Evolutionary conservation across 2,888 invertebrate genomes (phyloP).

Genomic region (Lycophotia porphyrea): DNA sequence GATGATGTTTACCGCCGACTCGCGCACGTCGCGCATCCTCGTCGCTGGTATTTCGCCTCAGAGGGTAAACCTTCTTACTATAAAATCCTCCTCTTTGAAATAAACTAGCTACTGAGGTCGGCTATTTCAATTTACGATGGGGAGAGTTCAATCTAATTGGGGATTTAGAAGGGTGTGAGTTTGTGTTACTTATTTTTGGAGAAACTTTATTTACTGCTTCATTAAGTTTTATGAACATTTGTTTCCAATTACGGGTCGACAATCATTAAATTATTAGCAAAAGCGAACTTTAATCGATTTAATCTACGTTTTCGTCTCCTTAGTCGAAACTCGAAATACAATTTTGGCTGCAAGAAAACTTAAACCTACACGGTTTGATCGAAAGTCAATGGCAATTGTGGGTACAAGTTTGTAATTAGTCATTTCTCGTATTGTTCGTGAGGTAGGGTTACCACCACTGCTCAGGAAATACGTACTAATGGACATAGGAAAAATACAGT

Average conservation of each 20-base stretch:
- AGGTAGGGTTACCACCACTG: slow-evolving; percentile 42
- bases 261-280: slow-evolving; percentile 26
- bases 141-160: slow-evolving; percentile 45
- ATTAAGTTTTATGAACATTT: slow-evolving; percentile 40
- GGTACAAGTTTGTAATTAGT: slow-evolving; percentile 24
- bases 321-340: background rate
- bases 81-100: slow-evolving; percentile 57
- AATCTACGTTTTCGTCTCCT: slow-evolving; percentile 24
- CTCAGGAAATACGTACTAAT: slow-evolving; percentile 34
- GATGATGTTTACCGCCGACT: slow-evolving; percentile 84
- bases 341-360: slow-evolving; percentile 9
- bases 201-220: slow-evolving; percentile 35
- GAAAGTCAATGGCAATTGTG: slow-evolving; percentile 26
- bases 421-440: slow-evolving; percentile 24
- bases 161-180: slow-evolving; percentile 49
- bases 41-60: slow-evolving; percentile 68
- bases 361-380: slow-evolving; percentile 19
- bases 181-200: slow-evolving; percentile 35
- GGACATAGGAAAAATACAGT: slow-evolving; percentile 43
- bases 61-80: slow-evolving; percentile 75
- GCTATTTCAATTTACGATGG: slow-evolving; percentile 57
- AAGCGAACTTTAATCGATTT: slow-evolving; percentile 13
- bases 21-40: slow-evolving; percentile 72
- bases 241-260: slow-evolving; percentile 29
- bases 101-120: slow-evolving; percentile 56